Evolutionary conservation across 2,113 vertebrate species (phyloP), one percentile per base, ranked within the genome.

Genomic region (Nothoprocta perdicaria): DNA sequence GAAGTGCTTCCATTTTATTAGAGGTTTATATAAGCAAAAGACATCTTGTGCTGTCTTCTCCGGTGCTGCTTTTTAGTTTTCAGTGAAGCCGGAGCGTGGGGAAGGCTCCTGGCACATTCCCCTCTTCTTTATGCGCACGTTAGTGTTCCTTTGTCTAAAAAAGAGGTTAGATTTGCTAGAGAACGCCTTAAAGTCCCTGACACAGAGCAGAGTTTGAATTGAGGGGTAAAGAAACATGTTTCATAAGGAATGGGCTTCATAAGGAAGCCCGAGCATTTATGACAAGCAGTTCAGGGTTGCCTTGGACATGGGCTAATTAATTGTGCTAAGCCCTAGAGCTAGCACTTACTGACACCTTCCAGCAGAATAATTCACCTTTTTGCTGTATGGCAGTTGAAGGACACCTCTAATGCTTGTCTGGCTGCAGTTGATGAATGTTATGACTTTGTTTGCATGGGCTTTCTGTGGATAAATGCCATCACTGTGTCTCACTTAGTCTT

Each of bases 1-100:
- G 62, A 6, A 16, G 91, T 96, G 91, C 90, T 87, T 91, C 29
- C 27, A 29, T 57, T 97, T 96, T 96, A 97, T 95, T 97, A 46
- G 60, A n/a, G 18, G 22, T 62, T 45, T 31, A 21, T 26, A 27
- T 0, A 5, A 48, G 24, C 6, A 19, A 40, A 40, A 41, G n/a
- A 17, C 35, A 43, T n/a, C 46, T 66, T 43, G 27, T 18, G 48
- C 12, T 46, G 1, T 35, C 38, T 24, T 87, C 24, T 68, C 83
- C 1, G 0, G 41, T 2, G 12, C 33, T 0, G 0, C n/a, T 46
- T 74, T 57, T 33, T 60, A 93, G 26, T 88, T 77, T 19, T 14
- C 7, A 65, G 24, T 0, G 0, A 66, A 8, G 21, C 3, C 0
- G 1, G 3, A 14, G 5, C 1, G 33, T 7, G 35, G 6, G 35